A percentile compares a stretch with the other conserved stretches of the same genome.
Evolutionary conservation across 1,140 invertebrate species (phyloP).

Genomic region (Centruroides vittatus): DNA sequence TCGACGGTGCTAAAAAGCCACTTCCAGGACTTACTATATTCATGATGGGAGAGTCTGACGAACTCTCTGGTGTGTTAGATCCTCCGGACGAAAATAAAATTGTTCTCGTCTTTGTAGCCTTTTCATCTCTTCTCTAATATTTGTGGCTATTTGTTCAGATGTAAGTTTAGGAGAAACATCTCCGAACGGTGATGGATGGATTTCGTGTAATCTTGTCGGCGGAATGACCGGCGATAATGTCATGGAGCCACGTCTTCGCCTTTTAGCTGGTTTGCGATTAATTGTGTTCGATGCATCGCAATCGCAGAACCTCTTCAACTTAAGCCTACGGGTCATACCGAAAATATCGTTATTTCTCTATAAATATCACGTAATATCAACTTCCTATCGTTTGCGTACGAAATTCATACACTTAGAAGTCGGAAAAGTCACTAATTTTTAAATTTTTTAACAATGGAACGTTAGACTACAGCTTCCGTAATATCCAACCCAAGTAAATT

Average conservation of each 20-base stretch:
- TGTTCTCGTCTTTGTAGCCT: constrained; percentile 60
- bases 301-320: constrained; percentile 72
- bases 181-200: constrained; percentile 54
- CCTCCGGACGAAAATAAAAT: constrained; percentile 30
- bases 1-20: constrained; percentile 32
- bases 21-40: not conserved
- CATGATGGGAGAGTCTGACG: not conserved
- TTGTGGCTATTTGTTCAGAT: constrained; percentile 61
- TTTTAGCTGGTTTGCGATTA: constrained; percentile 54
- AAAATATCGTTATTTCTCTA: too few relatives aligned
- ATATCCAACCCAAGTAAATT: too few relatives aligned
- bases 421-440: too few relatives aligned
- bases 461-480: too few relatives aligned
- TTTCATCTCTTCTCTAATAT: constrained; percentile 79
- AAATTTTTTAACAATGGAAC: too few relatives aligned
- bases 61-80: constrained; percentile 24
- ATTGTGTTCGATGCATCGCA: constrained; percentile 71
- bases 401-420: too few relatives aligned
- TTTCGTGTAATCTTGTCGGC: constrained; percentile 37
- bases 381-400: too few relatives aligned
- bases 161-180: constrained; percentile 38
- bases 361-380: too few relatives aligned
- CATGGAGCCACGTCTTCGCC: constrained; percentile 73
- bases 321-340: too few relatives aligned
- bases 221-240: constrained; percentile 50